Percentiles rank a stretch among this genome's conserved stretches.
Evolutionary conservation across 2,113 vertebrate species (phyloP).

Genomic region (Nannospalax galili): DNA sequence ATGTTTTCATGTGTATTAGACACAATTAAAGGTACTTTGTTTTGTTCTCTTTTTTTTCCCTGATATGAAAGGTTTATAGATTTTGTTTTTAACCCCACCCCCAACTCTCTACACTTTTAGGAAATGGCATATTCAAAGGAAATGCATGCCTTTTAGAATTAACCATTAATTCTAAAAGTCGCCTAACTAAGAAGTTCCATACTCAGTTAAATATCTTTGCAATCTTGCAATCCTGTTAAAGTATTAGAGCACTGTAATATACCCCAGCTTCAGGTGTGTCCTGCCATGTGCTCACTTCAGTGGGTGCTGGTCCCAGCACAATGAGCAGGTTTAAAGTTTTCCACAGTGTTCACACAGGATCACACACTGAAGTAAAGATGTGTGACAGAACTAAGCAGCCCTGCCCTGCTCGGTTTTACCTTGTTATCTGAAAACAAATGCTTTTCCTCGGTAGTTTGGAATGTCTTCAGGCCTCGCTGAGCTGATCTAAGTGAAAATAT

Average conservation of each 20-base stretch:
- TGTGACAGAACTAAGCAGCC: conserved; percentile 4
- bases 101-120: not conserved
- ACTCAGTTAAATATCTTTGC: not conserved
- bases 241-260: not conserved
- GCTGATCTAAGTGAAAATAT: conserved; percentile 71
- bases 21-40: not conserved
- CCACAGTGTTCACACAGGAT: not conserved
- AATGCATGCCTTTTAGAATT: not conserved
- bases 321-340: not conserved
- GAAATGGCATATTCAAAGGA: not conserved
- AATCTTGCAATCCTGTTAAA: not conserved
- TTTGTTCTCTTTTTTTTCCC: not conserved
- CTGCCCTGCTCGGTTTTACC: not conserved
- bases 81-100: not conserved
- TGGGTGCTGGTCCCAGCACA: not conserved
- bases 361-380: not conserved
- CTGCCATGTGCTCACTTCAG: not conserved
- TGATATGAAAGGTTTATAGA: not conserved
- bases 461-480: conserved; percentile 64
- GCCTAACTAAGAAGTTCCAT: not conserved
- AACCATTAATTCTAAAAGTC: conserved; percentile 26
- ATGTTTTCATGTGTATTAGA: not conserved
- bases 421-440: conserved; percentile 67
- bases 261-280: not conserved
- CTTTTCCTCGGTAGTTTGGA: conserved; percentile 59